Evolutionary conservation across 92 coral and sea anemone genomes (phyloP), one percentile per base, ranked within the genome.

Genomic region (Zoanthus sansibaricus): DNA sequence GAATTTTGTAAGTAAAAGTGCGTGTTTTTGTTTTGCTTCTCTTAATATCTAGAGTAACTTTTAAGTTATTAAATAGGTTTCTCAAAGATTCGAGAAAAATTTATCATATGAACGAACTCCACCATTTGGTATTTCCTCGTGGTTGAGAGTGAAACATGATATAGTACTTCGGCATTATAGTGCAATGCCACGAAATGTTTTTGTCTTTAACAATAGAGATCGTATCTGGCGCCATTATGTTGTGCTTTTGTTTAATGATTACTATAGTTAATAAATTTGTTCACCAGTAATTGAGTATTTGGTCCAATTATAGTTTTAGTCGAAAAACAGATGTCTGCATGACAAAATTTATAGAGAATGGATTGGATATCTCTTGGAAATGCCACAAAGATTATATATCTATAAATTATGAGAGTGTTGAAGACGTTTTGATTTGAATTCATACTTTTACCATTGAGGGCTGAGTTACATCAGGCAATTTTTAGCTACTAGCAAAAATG

Each of bases 11-110:
- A 46, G 31, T 56, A 61, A 15, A 67, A 5, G 52, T 48, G 6
- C 12, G 10, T 61, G 51, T 86, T 37, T 37, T 86, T 61, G 84
- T 68, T 64, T 55, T 66, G 37, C 42, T 59, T 42, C 20, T 2
- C 5, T 6, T 18, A 72, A 18, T 44, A 15, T 61, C 58, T 21
- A 20, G 46, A n/a, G 80, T 15, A 44, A 30, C 56, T 21, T 84
- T 55, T 18, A 32, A 37, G 30, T 16, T 46, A 73, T 25, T 37
- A 30, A 74, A 68, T 15, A 6, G 21, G 51, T 84, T 56, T 48
- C 17, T 14, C 45, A 44, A 80, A 12, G 47, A 45, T 66, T 46
- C 20, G 1, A 6, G 17, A 11, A 42, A 44, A 11, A 6, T 62
- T 64, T 46, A 14, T 64, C n/a, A 37, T n/a, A 78, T 33, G 25